Base-by-base conservation (phyloP, 2,888 invertebrate species). In the Peribatodes rhomboidaria region DNA sequence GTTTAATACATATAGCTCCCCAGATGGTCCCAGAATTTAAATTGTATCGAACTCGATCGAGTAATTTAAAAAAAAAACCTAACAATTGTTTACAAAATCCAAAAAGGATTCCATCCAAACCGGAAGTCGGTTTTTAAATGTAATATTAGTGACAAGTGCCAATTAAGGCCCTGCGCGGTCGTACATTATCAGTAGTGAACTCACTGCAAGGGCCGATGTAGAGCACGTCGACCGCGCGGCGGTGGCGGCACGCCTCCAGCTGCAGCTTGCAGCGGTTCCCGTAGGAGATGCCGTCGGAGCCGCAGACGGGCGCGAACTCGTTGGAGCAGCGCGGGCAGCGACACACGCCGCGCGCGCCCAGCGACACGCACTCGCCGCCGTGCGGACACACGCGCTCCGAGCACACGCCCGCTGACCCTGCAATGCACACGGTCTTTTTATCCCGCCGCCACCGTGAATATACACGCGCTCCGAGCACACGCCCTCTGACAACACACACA, bases 151-250 rank as follows among this genome's bases (percentile, higher is more conserved):
- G n/a, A n/a, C n/a, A n/a, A n/a, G n/a, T n/a, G n/a, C n/a, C n/a
- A n/a, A n/a, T n/a, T n/a, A n/a, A n/a, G n/a, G n/a, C n/a, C n/a
- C n/a, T n/a, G n/a, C n/a, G n/a, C n/a, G n/a, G n/a, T n/a, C n/a
- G n/a, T n/a, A n/a, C 6, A 4, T 27, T 27, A 4, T 2, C 27
- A 7, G 11, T 7, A 35, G 3, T 35, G 1, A 11, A 96, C 97
- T 96, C 92, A 97, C 98, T 97, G 94, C 98, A 98, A 67, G 97
- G 95, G 74, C 98, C 98, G 74, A 95, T 94, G 89, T 98, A 97
- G 33, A 96, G 94, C 60, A 97, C 95, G 71, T 94, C 94, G 74
- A 98, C 96, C 82, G 96, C 95, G 20, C 96, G 94, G 56, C 95
- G 94, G 77, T 96, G 95, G 67, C 96, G 95, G 87, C 98, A 98